phyloP scores from a whole-genome alignment of 2,888 invertebrate genomes.

The Ypsolopha sequella region DNA sequence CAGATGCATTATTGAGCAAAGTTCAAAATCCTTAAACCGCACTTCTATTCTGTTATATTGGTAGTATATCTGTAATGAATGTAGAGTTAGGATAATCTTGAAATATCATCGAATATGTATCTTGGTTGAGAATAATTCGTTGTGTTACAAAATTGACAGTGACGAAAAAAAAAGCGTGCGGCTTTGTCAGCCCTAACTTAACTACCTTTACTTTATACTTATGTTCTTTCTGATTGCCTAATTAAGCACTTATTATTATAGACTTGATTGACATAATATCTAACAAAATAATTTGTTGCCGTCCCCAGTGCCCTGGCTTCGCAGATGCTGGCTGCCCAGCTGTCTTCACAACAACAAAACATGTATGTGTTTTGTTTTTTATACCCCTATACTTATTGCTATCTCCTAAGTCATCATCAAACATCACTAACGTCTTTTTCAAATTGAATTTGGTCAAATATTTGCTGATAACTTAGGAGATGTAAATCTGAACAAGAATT shows the following conservation, averaged over 20 bases:
- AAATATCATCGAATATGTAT: too few relatives aligned
- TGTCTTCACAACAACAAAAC: conserved; percentile 93
- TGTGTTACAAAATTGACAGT: not conserved
- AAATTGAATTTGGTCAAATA: not conserved
- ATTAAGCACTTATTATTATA: too few relatives aligned
- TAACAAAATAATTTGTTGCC: conserved; percentile 66
- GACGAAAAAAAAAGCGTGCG: conserved; percentile 33
- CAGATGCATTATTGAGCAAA: too few relatives aligned
- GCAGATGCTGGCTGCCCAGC: conserved; percentile 95
- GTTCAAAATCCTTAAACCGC: too few relatives aligned
- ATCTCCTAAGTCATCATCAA: conserved; percentile 29
- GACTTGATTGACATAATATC: conserved; percentile 14
- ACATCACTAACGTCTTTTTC: not conserved
- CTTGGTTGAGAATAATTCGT: too few relatives aligned
- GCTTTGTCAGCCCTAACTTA: conserved; percentile 22
- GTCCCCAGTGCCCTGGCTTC: conserved; percentile 96
- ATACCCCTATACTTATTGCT: conserved; percentile 28
- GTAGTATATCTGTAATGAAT: too few relatives aligned
- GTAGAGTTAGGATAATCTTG: too few relatives aligned
- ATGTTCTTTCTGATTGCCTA: too few relatives aligned
- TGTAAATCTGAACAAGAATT: conserved; percentile 45
- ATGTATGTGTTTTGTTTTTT: conserved; percentile 83
- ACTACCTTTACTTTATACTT: too few relatives aligned
- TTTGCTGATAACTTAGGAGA: conserved; percentile 46
- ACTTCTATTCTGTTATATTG: too few relatives aligned